Evolutionary conservation across 2,797 vertebrate genomes (phyloP), one percentile per base, ranked within the genome.

Genomic region (Spinus pinus): DNA sequence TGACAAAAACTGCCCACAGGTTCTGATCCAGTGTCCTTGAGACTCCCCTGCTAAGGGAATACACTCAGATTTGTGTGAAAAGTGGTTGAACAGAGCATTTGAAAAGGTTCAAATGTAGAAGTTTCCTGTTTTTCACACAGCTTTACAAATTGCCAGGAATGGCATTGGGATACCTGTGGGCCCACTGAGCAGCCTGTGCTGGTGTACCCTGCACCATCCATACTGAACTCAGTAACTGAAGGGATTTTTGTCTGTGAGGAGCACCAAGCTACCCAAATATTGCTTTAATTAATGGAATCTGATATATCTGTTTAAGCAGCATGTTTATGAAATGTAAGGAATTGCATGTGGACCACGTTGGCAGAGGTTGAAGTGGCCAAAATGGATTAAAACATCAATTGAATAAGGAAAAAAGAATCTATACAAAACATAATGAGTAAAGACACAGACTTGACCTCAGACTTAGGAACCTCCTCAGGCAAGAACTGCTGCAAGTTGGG

Each of bases 261-360:
- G 21, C 14, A 20, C 18, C 3, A 77, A 50, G 60, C 35, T 25
- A 72, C n/a, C 3, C 14, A 66, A 20, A 21, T 27, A 24, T 5
- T 16, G 4, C 2, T 62, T 69, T 57, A 24, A 12, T 54, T 85
- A 0, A 1, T 8, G 5, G 2, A 58, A 44, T 33, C 6, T 66
- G 6, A 0, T 46, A 8, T 39, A 46, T 61, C 42, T 79, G 20
- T 66, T 77, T 62, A 18, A 80, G 21, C 6, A 24, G 9, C 18
- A 6, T 2, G 2, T 13, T 80, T 61, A 41, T 3, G 10, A 49
- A 91, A 30, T 25, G 6, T 8, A 30, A 57, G 10, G 3, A 65
- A 19, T 66, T 30, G 2, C 5, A 35, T 0, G 0, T 4, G 18
- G n/a, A 7, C 7, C 3, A 4, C 0, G 0, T 2, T 6, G 1